These are phyloP conservation scores for Xyrauchen texanus DNA, from an alignment of 2,113 vertebrate species.

Conservation along the genomic window DNA sequence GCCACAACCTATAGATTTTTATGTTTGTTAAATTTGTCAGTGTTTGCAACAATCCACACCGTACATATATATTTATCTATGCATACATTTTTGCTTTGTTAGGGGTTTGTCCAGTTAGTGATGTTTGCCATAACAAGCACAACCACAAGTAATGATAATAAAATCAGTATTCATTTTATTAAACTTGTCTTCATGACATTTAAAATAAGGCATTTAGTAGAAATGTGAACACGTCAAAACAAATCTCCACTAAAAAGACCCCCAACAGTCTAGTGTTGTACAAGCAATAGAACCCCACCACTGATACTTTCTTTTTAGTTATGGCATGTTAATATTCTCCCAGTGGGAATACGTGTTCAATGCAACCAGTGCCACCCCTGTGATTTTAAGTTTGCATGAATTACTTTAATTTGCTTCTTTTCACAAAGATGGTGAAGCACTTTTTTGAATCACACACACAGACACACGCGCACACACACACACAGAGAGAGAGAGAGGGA, in stretches of 20 bases:
- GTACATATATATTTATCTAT: too few relatives aligned
- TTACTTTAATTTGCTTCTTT: slow-evolving; percentile 48
- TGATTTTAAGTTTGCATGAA: slow-evolving; percentile 35
- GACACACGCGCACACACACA: too few relatives aligned
- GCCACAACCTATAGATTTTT: too few relatives aligned
- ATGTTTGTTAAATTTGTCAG: too few relatives aligned
- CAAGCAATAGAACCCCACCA: background rate
- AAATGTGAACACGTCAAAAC: slow-evolving; percentile 49
- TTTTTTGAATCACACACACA: slow-evolving; percentile 10
- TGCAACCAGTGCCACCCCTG: slow-evolving; percentile 16
- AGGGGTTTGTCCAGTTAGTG: too few relatives aligned
- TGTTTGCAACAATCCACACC: too few relatives aligned
- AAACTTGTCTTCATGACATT: slow-evolving; percentile 36
- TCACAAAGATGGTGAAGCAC: slow-evolving; percentile 6
- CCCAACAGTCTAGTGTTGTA: too few relatives aligned
- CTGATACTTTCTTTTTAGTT: slow-evolving; percentile 64
- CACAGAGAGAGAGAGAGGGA: background rate
- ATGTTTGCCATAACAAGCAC: too few relatives aligned
- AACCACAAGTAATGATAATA: background rate
- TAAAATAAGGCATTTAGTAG: slow-evolving; percentile 48
- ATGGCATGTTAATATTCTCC: slow-evolving; percentile 26
- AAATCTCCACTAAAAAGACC: background rate
- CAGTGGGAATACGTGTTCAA: slow-evolving; percentile 54
- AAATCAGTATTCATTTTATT: slow-evolving; percentile 28
- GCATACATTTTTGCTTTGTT: too few relatives aligned